phyloP scores from a whole-genome alignment of 2,797 vertebrate genomes.

The Sebastes steindachneri region DNA sequence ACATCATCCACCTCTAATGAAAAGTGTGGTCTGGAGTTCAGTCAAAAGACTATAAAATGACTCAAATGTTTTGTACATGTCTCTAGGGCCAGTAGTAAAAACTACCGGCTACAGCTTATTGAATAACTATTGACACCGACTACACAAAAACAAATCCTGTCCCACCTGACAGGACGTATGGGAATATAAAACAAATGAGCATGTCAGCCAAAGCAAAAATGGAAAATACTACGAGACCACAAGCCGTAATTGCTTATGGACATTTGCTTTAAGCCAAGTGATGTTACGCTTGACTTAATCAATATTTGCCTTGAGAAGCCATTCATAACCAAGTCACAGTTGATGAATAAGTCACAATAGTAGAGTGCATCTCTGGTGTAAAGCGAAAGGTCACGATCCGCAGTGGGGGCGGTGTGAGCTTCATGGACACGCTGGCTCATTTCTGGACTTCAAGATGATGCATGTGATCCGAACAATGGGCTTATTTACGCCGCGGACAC shows the following conservation, averaged over 20 bases:
- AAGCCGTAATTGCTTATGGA: conserved; percentile 81
- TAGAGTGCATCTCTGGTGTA: conserved; percentile 58
- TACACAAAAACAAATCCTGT: conserved; percentile 27
- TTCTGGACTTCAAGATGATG: conserved; percentile 51
- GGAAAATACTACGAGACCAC: conserved; percentile 57
- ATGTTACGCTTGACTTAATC: conserved; percentile 77
- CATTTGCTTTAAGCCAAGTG: conserved; percentile 80
- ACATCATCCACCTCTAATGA: not conserved
- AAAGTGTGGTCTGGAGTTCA: not conserved
- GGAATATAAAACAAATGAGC: conserved; percentile 77
- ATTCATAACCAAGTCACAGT: conserved; percentile 79
- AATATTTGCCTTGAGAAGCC: conserved; percentile 81
- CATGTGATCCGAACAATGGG: conserved; percentile 48
- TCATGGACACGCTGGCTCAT: conserved; percentile 17
- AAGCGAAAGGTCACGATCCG: conserved; percentile 62
- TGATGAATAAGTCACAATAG: conserved; percentile 69
- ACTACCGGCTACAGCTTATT: conserved; percentile 28
- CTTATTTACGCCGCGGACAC: conserved; percentile 21
- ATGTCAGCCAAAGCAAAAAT: conserved; percentile 75
- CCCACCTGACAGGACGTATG: conserved; percentile 61
- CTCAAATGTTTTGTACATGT: not conserved
- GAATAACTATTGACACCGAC: conserved; percentile 55
- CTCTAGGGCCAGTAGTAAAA: conserved; percentile 17
- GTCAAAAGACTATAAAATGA: not conserved
- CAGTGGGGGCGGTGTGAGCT: conserved; percentile 24